Conservation (phyloP, 2,888 invertebrate genomes). For the Ennomos erosarius region DNA sequence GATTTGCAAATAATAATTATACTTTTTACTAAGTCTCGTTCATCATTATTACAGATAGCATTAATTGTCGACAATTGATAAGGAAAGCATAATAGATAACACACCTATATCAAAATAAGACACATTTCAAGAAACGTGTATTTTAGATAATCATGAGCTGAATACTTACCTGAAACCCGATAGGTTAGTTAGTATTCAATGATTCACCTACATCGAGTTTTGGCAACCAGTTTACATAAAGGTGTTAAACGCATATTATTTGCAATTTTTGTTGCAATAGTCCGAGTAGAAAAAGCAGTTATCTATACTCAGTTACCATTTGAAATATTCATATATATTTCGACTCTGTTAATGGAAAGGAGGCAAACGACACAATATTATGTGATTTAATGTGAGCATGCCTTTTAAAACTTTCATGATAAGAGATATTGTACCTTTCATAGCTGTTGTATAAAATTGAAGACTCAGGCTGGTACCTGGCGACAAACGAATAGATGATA, state of each 20-base stretch:
- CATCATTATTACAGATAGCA: constrained; percentile 12
- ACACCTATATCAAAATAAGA: constrained; percentile 1
- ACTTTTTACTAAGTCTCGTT: background rate
- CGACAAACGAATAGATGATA: constrained; percentile 52
- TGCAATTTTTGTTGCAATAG: constrained; percentile 5
- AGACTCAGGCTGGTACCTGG: constrained; percentile 53
- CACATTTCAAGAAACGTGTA: constrained; percentile 19
- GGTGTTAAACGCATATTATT: constrained; percentile 21
- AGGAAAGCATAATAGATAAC: constrained; percentile 8
- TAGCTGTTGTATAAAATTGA: constrained; percentile 56
- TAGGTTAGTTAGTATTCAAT: constrained; percentile 34
- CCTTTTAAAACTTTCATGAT: constrained; percentile 38
- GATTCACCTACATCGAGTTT: constrained; percentile 31
- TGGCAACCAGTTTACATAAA: constrained; percentile 32
- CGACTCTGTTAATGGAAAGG: constrained; percentile 31
- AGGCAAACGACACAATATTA: constrained; percentile 25
- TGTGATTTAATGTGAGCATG: constrained; percentile 40
- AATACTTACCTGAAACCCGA: constrained; percentile 32
- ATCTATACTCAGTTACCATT: background rate
- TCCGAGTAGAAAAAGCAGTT: background rate
- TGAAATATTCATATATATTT: no score
- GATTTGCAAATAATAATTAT: background rate
- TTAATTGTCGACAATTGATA: constrained; percentile 3
- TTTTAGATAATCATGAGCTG: constrained; percentile 22
- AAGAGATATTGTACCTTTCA: constrained; percentile 69